Evolutionary conservation across 2,113 vertebrate genomes (phyloP).

Genomic region (Mesembrinibis cayennensis): DNA sequence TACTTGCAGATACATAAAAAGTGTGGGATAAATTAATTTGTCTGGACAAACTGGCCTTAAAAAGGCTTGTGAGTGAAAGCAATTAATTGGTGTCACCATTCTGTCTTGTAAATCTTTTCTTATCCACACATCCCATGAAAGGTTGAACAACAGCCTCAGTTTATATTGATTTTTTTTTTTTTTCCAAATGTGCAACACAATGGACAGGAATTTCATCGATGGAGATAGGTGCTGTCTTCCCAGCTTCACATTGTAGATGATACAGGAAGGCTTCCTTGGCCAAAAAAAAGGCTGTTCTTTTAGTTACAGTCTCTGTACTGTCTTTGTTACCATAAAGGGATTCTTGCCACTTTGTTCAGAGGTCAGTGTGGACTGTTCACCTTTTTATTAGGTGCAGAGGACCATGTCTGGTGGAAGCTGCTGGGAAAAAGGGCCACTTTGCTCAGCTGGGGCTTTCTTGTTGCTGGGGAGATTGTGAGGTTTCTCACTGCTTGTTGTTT

Average conservation of each 20-base stretch:
- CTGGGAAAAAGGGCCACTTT: neutral
- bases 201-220: neutral
- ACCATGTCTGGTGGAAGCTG: neutral
- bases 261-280: neutral
- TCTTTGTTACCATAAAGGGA: neutral
- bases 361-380: neutral
- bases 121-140: neutral
- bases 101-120: neutral
- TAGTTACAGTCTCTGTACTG: neutral
- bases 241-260: neutral
- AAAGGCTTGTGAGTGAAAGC: neutral
- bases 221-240: neutral
- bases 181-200: neutral
- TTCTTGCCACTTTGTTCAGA: neutral
- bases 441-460: neutral
- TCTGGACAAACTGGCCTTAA: neutral
- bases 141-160: neutral
- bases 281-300: rapidly evolving
- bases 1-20: neutral
- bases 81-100: neutral
- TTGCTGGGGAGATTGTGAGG: neutral
- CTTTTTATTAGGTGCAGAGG: no score
- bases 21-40: neutral
- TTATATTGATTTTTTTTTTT: neutral
- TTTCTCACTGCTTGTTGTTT: neutral